Conservation (phyloP, 2,797 vertebrate genomes). For the Lepus townsendii region DNA sequence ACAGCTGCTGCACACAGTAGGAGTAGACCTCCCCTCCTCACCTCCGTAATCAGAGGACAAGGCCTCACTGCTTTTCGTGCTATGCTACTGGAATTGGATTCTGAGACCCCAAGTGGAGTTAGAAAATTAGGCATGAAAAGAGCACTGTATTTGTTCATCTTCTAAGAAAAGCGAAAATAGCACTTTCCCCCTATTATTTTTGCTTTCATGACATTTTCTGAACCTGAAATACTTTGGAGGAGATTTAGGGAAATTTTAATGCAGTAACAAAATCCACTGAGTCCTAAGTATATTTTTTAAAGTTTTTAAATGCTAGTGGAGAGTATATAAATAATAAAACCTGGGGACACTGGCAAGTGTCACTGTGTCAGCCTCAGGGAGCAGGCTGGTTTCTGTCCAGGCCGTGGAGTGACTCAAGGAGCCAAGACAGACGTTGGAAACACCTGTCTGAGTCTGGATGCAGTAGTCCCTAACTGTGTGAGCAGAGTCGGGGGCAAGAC, state of each 20-base stretch:
- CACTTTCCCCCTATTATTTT: constrained; percentile 49
- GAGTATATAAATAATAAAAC: not conserved
- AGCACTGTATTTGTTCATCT: constrained; percentile 4
- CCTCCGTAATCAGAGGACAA: constrained; percentile 32
- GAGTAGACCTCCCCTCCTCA: constrained; percentile 7
- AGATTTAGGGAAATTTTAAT: constrained; percentile 21
- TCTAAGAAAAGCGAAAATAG: constrained; percentile 40
- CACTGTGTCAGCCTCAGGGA: not conserved
- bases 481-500: not conserved
- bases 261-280: not conserved
- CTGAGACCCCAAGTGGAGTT: not conserved
- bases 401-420: not conserved
- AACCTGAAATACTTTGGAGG: constrained; percentile 32
- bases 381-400: constrained; percentile 23
- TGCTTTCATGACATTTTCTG: constrained; percentile 44
- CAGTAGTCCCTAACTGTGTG: not conserved
- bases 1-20: not conserved
- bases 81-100: constrained; percentile 68
- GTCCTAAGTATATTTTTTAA: not conserved
- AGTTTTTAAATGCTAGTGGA: constrained; percentile 10
- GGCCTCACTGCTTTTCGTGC: constrained; percentile 19
- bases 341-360: not conserved
- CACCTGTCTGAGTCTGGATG: not conserved
- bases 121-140: constrained; percentile 27
- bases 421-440: not conserved